Percentiles rank a stretch among this genome's conserved stretches.
Evolutionary conservation across 2,113 vertebrate species (phyloP).

Genomic region (Oophaga pumilio): DNA sequence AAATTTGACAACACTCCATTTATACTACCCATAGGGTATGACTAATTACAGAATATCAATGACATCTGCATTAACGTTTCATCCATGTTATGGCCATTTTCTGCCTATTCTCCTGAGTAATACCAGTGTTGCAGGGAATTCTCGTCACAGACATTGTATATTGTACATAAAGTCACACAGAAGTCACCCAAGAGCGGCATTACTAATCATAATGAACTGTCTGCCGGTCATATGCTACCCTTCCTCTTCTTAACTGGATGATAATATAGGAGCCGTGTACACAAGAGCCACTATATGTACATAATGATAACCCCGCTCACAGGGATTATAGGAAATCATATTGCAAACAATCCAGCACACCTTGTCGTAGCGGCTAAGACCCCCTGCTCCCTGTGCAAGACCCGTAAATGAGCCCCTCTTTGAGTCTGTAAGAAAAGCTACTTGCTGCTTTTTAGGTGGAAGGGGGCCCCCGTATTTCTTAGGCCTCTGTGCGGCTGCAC

Average conservation of each 20-base stretch:
- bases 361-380: too few species aligned
- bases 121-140: too few species aligned
- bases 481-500: too few species aligned
- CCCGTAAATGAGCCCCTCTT: too few species aligned
- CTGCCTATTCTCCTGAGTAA: not conserved
- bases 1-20: not conserved
- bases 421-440: too few species aligned
- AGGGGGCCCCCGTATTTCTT: too few species aligned
- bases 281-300: too few species aligned
- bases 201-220: not conserved
- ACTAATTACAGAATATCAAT: conserved; percentile 1
- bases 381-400: too few species aligned
- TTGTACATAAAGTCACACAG: conserved; percentile 3
- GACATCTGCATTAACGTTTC: not conserved
- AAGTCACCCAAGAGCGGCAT: not conserved
- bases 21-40: not conserved
- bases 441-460: too few species aligned
- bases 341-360: too few species aligned
- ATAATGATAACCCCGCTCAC: too few species aligned
- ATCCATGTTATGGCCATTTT: not conserved
- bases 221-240: not conserved
- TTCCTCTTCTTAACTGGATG: not conserved
- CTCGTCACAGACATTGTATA: not conserved
- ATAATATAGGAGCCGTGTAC: not conserved
- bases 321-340: too few species aligned